Evolutionary conservation across 1,140 invertebrate genomes (phyloP).

Genomic region (Pogonomyrmex californicus): DNA sequence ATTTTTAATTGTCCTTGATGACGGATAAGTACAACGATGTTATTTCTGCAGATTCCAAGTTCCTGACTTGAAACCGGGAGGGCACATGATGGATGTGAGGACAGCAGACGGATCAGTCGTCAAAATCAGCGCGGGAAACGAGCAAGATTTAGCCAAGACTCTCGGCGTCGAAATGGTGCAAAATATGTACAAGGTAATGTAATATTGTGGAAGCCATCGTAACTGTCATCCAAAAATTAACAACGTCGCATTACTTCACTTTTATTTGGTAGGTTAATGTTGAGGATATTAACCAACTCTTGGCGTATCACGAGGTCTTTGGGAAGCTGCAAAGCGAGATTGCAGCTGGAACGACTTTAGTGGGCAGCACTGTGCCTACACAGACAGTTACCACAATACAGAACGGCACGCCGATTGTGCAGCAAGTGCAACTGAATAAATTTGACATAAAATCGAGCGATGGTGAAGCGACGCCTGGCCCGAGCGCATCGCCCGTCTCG

Average conservation of each 20-base stretch:
- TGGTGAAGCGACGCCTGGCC: slow-evolving; percentile 86
- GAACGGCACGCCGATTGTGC: slow-evolving; percentile 84
- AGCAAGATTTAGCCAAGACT: slow-evolving; percentile 90
- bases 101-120: slow-evolving; percentile 90
- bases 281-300: slow-evolving; percentile 93
- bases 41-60: slow-evolving; percentile 84
- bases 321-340: slow-evolving; percentile 92
- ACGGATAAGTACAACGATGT: neutral
- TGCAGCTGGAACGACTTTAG: slow-evolving; percentile 84
- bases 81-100: slow-evolving; percentile 91
- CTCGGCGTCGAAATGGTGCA: slow-evolving; percentile 90
- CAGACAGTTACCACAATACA: slow-evolving; percentile 86
- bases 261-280: slow-evolving; percentile 89
- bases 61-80: slow-evolving; percentile 86
- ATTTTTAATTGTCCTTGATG: neutral
- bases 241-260: neutral
- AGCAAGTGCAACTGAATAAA: slow-evolving; percentile 88
- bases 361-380: slow-evolving; percentile 86
- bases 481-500: slow-evolving; percentile 86
- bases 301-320: slow-evolving; percentile 95
- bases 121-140: slow-evolving; percentile 90
- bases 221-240: neutral
- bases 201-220: neutral
- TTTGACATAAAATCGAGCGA: slow-evolving; percentile 87
- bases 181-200: slow-evolving; percentile 92